Conservation (phyloP, 1,140 invertebrate species). For the Dendroctonus ponderosae region DNA sequence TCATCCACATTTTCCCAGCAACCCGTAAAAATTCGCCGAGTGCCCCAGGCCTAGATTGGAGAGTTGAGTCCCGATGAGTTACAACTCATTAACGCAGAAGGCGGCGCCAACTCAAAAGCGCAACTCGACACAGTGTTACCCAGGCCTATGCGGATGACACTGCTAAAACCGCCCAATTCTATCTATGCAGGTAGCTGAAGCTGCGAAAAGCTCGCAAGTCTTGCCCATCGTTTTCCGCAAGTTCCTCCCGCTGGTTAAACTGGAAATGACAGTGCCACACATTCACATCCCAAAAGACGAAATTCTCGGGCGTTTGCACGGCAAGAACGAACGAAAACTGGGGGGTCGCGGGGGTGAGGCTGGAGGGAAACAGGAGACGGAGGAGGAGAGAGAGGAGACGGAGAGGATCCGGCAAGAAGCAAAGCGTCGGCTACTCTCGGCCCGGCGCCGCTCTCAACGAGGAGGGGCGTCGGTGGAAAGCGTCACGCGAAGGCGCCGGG, state of each 20-base stretch:
- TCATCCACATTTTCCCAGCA: too few species aligned
- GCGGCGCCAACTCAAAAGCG: too few species aligned
- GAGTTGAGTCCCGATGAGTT: too few species aligned
- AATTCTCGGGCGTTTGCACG: not conserved
- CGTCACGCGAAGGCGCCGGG: slow-evolving; percentile 28
- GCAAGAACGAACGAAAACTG: slow-evolving; percentile 8
- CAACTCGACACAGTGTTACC: too few species aligned
- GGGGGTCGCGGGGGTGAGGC: not conserved
- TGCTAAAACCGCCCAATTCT: not conserved
- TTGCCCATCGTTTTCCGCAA: not conserved
- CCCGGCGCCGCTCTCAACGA: slow-evolving; percentile 31
- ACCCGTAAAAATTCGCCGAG: too few species aligned
- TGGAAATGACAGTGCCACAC: slow-evolving; percentile 24
- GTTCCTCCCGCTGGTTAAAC: not conserved
- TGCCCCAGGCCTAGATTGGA: too few species aligned
- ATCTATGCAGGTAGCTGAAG: too few species aligned
- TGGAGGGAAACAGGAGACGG: not conserved
- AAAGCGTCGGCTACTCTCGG: slow-evolving; percentile 33
- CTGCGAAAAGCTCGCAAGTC: not conserved
- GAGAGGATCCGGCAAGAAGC: slow-evolving; percentile 9
- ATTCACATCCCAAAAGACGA: slow-evolving; percentile 7
- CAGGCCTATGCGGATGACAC: not conserved
- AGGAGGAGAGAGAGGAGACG: not conserved
- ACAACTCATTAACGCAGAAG: too few species aligned
- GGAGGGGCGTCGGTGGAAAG: slow-evolving; percentile 32